Evolutionary conservation across 2,888 invertebrate genomes (phyloP).

Genomic region (Papilio gigon): DNA sequence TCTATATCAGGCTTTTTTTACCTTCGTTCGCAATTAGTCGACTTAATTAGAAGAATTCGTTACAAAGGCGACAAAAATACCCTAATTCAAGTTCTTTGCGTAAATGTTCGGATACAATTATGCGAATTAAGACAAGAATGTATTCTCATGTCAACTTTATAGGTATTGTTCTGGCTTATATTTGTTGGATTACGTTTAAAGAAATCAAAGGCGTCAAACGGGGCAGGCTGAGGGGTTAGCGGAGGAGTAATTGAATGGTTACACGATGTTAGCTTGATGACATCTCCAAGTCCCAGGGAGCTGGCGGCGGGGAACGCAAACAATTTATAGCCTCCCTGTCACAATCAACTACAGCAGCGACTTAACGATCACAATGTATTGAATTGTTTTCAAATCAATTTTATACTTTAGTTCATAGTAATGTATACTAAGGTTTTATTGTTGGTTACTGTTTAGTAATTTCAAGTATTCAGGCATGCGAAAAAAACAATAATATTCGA

Average conservation of each 20-base stretch:
- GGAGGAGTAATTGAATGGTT: conserved; percentile 30
- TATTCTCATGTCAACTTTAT: background rate
- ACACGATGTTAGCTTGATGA: conserved; percentile 30
- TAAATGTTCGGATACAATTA: no score
- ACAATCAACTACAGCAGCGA: conserved; percentile 20
- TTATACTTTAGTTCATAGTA: background rate
- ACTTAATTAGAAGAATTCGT: no score
- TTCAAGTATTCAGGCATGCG: no score
- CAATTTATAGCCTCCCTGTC: conserved; percentile 37
- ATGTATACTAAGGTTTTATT: no score
- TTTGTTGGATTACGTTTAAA: background rate
- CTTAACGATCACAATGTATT: conserved; percentile 23
- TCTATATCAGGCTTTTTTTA: no score
- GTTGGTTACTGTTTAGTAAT: no score
- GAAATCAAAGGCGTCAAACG: background rate
- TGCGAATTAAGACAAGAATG: no score
- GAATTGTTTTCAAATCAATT: conserved; percentile 8
- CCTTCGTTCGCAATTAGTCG: no score
- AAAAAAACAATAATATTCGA: no score
- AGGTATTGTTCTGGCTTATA: background rate
- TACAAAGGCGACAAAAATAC: no score
- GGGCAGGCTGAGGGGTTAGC: background rate
- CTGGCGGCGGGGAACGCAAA: conserved; percentile 24
- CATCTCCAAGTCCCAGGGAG: conserved; percentile 21
- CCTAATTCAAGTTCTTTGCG: no score